phyloP scores from a whole-genome alignment of 2,888 invertebrate genomes.

The Tenthredo distinguenda region DNA sequence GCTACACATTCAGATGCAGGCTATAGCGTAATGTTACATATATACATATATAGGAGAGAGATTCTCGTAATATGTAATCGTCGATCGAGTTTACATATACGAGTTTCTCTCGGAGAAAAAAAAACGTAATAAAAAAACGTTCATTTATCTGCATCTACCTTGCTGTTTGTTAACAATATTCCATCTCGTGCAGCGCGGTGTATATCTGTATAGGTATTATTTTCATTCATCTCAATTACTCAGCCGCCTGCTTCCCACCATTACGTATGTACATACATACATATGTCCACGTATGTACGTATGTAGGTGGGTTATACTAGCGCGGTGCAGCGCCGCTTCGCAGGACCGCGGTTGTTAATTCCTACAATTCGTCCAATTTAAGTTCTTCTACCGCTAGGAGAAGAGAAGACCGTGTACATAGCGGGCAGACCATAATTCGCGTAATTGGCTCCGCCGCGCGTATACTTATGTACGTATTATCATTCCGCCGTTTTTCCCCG shows the following conservation, averaged over 20 bases:
- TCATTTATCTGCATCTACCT: neutral
- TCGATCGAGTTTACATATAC: too few relatives aligned
- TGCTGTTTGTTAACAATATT: neutral
- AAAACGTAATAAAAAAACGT: neutral
- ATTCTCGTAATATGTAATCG: too few relatives aligned
- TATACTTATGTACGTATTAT: neutral
- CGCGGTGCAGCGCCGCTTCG: neutral
- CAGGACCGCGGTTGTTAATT: conserved; percentile 23
- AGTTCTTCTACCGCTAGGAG: neutral
- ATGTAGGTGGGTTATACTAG: neutral
- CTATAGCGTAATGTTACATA: too few relatives aligned
- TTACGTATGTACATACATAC: neutral
- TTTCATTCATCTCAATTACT: conserved; percentile 47
- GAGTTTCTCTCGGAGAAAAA: too few relatives aligned
- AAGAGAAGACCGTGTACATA: neutral
- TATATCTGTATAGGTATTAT: conserved; percentile 2
- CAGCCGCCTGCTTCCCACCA: conserved; percentile 32
- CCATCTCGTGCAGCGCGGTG: neutral
- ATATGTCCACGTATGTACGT: neutral
- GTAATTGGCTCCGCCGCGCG: neutral
- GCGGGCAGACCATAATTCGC: neutral
- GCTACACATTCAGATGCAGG: neutral
- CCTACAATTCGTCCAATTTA: conserved; percentile 46
- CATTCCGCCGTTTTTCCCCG: neutral
- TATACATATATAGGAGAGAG: too few relatives aligned